These are phyloP conservation scores for Patella caerulea DNA, from an alignment of 2,888 invertebrate genomes.

Conservation along the genomic window DNA sequence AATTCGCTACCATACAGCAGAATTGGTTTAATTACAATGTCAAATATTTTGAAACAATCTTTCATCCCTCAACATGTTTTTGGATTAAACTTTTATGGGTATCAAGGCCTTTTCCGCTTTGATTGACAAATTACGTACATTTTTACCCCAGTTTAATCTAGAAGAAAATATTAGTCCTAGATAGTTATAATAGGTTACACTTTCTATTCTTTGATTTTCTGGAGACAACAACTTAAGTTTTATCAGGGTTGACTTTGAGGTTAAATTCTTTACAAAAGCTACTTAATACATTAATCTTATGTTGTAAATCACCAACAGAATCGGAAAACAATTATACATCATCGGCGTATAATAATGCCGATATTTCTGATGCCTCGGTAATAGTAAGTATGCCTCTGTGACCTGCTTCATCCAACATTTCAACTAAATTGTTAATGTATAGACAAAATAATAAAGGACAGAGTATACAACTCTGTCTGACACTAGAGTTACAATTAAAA, in stretches of 20 bases:
- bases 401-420: background rate
- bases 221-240: background rate
- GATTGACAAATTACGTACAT: too few species aligned
- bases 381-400: background rate
- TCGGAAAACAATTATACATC: background rate
- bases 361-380: background rate
- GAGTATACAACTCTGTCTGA: background rate
- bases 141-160: too few species aligned
- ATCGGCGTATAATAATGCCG: background rate
- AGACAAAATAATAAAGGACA: background rate
- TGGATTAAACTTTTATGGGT: too few species aligned
- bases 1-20: too few species aligned
- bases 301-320: background rate
- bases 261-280: background rate
- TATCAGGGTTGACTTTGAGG: background rate
- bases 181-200: background rate
- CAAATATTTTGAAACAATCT: too few species aligned
- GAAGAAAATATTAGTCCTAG: background rate
- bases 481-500: background rate
- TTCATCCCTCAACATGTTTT: too few species aligned
- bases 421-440: background rate
- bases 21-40: too few species aligned
- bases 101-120: too few species aligned
- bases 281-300: background rate
- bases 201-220: background rate